Conservation (phyloP, 2,888 invertebrate genomes). For the Troglohyphantes excavatus region DNA sequence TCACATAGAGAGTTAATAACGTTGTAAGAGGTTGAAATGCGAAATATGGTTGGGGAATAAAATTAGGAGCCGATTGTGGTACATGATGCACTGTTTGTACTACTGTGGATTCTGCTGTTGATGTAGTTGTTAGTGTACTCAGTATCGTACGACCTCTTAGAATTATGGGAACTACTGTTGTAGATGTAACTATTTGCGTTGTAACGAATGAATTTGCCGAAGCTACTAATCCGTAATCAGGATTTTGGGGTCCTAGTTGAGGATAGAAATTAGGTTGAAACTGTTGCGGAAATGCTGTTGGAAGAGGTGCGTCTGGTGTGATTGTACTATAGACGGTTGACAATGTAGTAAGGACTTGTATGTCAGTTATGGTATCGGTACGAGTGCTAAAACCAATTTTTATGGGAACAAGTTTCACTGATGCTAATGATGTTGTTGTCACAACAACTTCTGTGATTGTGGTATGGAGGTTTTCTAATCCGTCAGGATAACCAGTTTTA, state of each 20-base stretch:
- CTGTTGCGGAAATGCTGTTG: constrained; percentile 78
- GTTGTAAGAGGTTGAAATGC: constrained; percentile 79
- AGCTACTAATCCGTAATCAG: constrained; percentile 62
- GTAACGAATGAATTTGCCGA: constrained; percentile 79
- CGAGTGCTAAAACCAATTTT: constrained; percentile 80
- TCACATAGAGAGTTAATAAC: constrained; percentile 80
- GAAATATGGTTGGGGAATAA: constrained; percentile 78
- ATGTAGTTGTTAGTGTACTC: constrained; percentile 80
- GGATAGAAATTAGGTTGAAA: constrained; percentile 77
- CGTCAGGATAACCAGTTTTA: constrained; percentile 78
- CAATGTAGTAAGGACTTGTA: constrained; percentile 80
- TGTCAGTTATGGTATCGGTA: constrained; percentile 80
- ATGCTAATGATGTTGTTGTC: constrained; percentile 80
- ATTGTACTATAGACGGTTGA: constrained; percentile 78
- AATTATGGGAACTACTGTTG: constrained; percentile 79
- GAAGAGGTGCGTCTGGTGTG: constrained; percentile 72
- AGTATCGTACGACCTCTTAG: constrained; percentile 80
- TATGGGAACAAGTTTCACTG: constrained; percentile 80
- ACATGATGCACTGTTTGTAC: constrained; percentile 78
- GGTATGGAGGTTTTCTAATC: constrained; percentile 76
- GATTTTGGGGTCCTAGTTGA: constrained; percentile 64
- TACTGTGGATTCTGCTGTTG: constrained; percentile 79
- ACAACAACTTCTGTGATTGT: constrained; percentile 80
- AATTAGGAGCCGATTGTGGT: constrained; percentile 69
- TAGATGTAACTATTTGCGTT: constrained; percentile 79